phyloP scores from a whole-genome alignment of 2,113 vertebrate genomes.

The Catagonus wagneri region DNA sequence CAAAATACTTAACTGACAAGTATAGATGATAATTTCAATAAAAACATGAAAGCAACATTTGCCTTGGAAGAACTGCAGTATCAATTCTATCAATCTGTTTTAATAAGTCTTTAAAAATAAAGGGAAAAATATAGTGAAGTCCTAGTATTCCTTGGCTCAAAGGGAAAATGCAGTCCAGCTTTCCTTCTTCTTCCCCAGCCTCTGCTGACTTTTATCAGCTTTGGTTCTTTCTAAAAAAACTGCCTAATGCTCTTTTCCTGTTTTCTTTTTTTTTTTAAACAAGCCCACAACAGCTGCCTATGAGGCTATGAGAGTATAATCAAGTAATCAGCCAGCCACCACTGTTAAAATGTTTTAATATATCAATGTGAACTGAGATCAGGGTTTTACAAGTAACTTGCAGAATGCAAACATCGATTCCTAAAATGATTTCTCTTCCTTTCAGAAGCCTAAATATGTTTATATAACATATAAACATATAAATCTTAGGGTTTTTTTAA shows the following conservation, averaged over 20 bases:
- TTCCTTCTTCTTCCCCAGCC: background rate
- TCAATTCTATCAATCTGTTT: background rate
- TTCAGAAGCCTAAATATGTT: slow-evolving; percentile 57
- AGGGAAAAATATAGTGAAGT: slow-evolving; percentile 20
- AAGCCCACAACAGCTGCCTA: background rate
- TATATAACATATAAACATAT: background rate
- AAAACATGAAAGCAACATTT: slow-evolving; percentile 50
- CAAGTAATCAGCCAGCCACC: slow-evolving; percentile 45
- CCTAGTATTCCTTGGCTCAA: background rate
- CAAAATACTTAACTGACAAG: slow-evolving; percentile 30
- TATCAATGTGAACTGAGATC: slow-evolving; percentile 57
- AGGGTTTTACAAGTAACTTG: slow-evolving; percentile 65
- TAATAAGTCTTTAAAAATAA: slow-evolving; percentile 57
- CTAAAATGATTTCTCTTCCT: slow-evolving; percentile 52
- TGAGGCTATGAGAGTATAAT: background rate
- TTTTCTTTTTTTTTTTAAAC: slow-evolving; percentile 38
- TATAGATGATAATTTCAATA: slow-evolving; percentile 31
- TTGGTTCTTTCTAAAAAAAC: slow-evolving; percentile 39
- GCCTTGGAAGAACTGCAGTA: background rate
- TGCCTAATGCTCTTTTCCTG: background rate
- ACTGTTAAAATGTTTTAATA: slow-evolving; percentile 69
- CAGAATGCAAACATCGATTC: slow-evolving; percentile 36
- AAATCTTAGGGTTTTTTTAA: slow-evolving; percentile 19
- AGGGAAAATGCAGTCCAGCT: background rate
- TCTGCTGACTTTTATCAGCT: slow-evolving; percentile 20